Conservation (phyloP, 2,797 vertebrate genomes). For the Phalanger gymnotis region DNA sequence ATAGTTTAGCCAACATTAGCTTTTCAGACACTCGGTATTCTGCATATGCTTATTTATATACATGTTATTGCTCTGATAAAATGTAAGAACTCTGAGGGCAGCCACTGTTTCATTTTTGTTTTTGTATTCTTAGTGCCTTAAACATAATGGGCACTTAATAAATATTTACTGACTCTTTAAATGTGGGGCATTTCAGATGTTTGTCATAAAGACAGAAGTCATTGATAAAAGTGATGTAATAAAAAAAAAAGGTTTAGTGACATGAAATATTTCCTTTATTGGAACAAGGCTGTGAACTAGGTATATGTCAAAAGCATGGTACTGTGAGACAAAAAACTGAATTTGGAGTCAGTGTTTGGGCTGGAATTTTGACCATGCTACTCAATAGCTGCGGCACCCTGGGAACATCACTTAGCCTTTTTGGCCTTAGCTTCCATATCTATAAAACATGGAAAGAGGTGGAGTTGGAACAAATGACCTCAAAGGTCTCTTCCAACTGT, state of each 20-base stretch:
- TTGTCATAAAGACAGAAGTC: not conserved
- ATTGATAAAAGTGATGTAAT: not conserved
- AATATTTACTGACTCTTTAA: not conserved
- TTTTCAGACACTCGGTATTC: not conserved
- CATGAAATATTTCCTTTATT: not conserved
- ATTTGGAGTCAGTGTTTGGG: not conserved
- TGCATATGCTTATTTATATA: not conserved
- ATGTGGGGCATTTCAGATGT: not conserved
- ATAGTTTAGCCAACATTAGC: not conserved
- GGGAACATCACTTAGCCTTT: not conserved
- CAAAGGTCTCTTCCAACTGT: not conserved
- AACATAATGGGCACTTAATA: not conserved
- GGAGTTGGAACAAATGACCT: not conserved
- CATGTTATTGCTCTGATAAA: not conserved
- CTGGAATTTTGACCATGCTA: not conserved
- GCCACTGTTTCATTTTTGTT: constrained; percentile 2
- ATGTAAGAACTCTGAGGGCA: not conserved
- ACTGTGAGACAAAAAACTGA: not conserved
- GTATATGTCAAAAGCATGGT: not conserved
- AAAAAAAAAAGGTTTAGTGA: constrained; percentile 2
- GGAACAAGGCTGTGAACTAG: constrained; percentile 11
- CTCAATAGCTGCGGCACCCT: not conserved
- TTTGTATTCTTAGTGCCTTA: constrained; percentile 12
- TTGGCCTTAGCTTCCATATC: not conserved
- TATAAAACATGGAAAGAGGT: not conserved